These are phyloP conservation scores for Protonemura montana DNA, from an alignment of 2,888 invertebrate genomes.

Conservation along the genomic window DNA sequence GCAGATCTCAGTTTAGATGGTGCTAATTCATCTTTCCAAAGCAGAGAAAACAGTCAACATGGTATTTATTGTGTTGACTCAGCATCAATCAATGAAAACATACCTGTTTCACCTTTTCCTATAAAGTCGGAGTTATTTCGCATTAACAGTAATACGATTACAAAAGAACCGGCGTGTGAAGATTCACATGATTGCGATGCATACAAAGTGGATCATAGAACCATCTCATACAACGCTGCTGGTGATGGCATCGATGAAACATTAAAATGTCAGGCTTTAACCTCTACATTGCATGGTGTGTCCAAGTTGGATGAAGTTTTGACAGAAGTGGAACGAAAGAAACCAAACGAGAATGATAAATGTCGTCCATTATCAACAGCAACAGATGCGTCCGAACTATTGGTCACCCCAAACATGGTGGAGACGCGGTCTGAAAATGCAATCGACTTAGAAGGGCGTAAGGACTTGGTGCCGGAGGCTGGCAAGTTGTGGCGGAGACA, in stretches of 20 bases:
- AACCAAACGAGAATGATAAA: not conserved
- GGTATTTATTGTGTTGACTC: not conserved
- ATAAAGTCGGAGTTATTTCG: not conserved
- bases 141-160: not conserved
- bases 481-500: slow-evolving; percentile 39
- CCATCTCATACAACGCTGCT: not conserved
- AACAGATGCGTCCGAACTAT: slow-evolving; percentile 16
- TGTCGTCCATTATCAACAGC: slow-evolving; percentile 1
- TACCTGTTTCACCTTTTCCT: not conserved
- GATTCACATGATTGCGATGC: not conserved
- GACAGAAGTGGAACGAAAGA: not conserved
- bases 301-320: not conserved
- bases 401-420: not conserved
- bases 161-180: slow-evolving; percentile 10
- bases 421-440: slow-evolving; percentile 14
- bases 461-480: not conserved
- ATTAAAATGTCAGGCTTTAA: not conserved
- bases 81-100: not conserved
- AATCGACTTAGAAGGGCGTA: not conserved
- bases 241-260: not conserved
- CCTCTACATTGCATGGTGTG: not conserved
- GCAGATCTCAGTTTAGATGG: not conserved
- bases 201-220: not conserved
- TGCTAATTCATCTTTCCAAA: not conserved
- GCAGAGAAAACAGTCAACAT: not conserved